phyloP scores from a whole-genome alignment of 2,888 invertebrate species.

The Platycnemis pennipes region DNA sequence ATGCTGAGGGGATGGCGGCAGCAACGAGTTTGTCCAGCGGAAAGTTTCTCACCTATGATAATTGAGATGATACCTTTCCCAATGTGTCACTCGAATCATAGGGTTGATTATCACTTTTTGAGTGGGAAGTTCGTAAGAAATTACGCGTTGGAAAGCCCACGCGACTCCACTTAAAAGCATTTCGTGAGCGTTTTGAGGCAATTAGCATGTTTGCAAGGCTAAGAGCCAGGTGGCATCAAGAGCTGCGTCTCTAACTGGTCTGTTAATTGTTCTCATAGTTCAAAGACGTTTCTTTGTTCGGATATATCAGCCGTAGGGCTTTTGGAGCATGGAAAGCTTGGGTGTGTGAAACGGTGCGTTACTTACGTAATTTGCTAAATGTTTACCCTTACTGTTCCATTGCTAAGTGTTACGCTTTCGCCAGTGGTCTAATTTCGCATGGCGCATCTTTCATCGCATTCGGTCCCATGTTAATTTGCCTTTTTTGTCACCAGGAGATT shows the following conservation, averaged over 20 bases:
- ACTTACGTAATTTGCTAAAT: neutral
- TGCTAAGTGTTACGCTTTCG: neutral
- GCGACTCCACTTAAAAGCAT: neutral
- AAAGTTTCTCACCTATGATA: neutral
- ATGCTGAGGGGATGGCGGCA: neutral
- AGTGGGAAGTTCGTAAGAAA: neutral
- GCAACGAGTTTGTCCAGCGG: too few species aligned
- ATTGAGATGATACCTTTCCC: neutral
- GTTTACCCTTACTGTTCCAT: neutral
- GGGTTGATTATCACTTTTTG: neutral
- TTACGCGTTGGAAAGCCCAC: neutral
- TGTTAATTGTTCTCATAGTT: neutral
- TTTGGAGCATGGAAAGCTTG: neutral
- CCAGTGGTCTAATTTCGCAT: neutral
- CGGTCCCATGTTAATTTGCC: too few species aligned
- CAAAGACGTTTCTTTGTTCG: neutral
- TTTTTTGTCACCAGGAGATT: too few species aligned
- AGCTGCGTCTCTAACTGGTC: neutral
- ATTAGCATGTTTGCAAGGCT: neutral
- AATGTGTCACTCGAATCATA: neutral
- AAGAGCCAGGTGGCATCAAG: neutral
- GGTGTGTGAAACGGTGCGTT: neutral
- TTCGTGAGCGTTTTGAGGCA: neutral
- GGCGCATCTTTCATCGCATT: too few species aligned
- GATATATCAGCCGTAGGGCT: neutral